Evolutionary conservation across 2,888 invertebrate species (phyloP).

Genomic region (Pterostichus madidus): DNA sequence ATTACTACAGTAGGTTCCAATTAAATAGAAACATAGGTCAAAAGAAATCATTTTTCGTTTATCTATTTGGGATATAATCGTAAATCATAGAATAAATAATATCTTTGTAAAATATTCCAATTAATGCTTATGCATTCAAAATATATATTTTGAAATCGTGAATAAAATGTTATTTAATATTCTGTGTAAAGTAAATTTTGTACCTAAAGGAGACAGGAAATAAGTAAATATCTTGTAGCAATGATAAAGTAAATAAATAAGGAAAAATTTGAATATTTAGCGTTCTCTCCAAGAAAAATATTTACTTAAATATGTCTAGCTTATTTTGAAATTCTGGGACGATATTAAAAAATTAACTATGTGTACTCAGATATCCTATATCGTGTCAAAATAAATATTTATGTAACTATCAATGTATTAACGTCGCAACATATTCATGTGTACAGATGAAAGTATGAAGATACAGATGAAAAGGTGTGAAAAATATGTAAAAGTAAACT

Average conservation of each 20-base stretch:
- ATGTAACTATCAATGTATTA: background rate
- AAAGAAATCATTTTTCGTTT: too few species aligned
- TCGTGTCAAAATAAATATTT: conserved; percentile 12
- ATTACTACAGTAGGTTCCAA: too few species aligned
- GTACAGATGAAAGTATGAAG: background rate
- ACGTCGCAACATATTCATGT: background rate
- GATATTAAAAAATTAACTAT: background rate
- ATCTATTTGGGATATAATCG: too few species aligned
- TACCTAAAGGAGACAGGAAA: too few species aligned
- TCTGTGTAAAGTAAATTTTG: too few species aligned
- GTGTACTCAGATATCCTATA: background rate
- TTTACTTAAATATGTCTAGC: background rate
- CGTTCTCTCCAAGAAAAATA: background rate
- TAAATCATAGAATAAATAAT: too few species aligned
- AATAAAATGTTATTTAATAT: too few species aligned
- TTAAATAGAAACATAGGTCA: too few species aligned
- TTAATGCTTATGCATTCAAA: too few species aligned
- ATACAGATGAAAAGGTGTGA: background rate
- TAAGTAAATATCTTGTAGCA: background rate
- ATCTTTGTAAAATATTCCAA: too few species aligned
- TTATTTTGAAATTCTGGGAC: background rate
- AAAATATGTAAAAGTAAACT: conserved; percentile 78
- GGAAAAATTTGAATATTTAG: background rate
- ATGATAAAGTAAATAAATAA: background rate
- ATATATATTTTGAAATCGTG: too few species aligned